Base-by-base conservation (phyloP, 1,140 invertebrate genomes). In the Nilaparvata lugens region DNA sequence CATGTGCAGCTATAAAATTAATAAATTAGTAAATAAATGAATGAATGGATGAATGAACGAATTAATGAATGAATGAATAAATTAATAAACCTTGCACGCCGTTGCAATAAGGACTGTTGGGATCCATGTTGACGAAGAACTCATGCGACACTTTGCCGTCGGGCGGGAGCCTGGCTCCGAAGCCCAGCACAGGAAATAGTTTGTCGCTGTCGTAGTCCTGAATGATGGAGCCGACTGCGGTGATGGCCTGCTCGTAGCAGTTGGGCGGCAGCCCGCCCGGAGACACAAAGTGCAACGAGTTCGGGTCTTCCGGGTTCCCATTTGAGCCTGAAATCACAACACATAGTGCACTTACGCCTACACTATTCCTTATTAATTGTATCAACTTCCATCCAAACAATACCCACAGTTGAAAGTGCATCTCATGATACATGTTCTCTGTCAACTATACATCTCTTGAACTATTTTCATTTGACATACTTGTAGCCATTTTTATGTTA, bases 191-290 rank as follows among this genome's bases (percentile, higher is more conserved):
- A 70, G 80, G 80, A 66, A 81, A 81, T 68, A 77, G 62, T 63
- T 81, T 79, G 63, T 81, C 78, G 19, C 67, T 64, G 65, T 77
- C 75, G 65, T 86, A 86, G 67, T 85, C 82, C 69, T 85, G 76
- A 53, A 86, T 83, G 56, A 86, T 85, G 53, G 82, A 74, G 1
- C 79, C 83, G 5, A 85, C 81, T 54, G 81, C 73, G 35, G 70
- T 69, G 11, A 86, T 76, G 11, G 83, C 83, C 55, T 75, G 73
- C 62, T 79, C 76, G 65, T 85, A 85, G 64, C 78, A 76, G 69
- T 84, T 85, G 52, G 70, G 72, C 6, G 54, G 28, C 16, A 66
- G 58, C n/a, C 43, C 25, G 7, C 31, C 31, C 4, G 31, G 31
- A 21, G 75, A 74, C 28, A 79, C 73, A 66, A 76, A 82, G 68